phyloP scores from a whole-genome alignment of 2,113 vertebrate genomes.

The Thalassarche chlororhynchos region DNA sequence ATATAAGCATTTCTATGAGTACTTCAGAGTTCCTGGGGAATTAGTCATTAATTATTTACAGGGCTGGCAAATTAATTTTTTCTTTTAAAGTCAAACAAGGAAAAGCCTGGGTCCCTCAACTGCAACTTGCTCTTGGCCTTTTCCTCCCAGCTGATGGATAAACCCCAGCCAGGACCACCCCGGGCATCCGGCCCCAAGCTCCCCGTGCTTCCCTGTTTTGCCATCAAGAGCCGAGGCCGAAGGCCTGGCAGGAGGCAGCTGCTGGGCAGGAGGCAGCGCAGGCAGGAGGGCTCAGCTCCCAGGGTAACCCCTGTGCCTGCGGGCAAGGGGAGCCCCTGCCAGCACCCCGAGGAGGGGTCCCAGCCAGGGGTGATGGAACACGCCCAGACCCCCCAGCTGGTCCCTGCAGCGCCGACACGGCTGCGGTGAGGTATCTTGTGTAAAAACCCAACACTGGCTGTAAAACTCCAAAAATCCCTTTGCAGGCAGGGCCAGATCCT shows the following conservation, averaged over 20 bases:
- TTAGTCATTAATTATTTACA: constrained; percentile 49
- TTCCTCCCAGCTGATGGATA: neutral
- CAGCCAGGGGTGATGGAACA: neutral
- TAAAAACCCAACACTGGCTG: neutral
- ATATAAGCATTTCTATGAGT: constrained; percentile 10
- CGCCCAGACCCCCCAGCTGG: accelerated
- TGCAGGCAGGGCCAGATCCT: neutral
- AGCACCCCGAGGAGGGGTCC: neutral
- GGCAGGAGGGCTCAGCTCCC: neutral
- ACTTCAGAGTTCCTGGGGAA: neutral
- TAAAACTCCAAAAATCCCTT: neutral
- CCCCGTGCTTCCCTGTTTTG: neutral
- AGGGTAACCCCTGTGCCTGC: accelerated
- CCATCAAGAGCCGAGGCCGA: neutral
- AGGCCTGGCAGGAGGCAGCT: neutral
- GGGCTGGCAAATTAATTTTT: neutral
- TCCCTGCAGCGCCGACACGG: accelerated
- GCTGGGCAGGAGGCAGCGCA: neutral
- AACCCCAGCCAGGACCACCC: neutral
- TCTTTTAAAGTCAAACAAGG: constrained; percentile 5
- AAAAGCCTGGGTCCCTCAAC: neutral
- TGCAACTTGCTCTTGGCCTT: neutral
- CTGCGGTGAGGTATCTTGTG: neutral
- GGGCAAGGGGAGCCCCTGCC: neutral
- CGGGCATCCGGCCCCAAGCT: neutral